Conservation (phyloP, 2,888 invertebrate genomes). For the Hedya salicella region DNA sequence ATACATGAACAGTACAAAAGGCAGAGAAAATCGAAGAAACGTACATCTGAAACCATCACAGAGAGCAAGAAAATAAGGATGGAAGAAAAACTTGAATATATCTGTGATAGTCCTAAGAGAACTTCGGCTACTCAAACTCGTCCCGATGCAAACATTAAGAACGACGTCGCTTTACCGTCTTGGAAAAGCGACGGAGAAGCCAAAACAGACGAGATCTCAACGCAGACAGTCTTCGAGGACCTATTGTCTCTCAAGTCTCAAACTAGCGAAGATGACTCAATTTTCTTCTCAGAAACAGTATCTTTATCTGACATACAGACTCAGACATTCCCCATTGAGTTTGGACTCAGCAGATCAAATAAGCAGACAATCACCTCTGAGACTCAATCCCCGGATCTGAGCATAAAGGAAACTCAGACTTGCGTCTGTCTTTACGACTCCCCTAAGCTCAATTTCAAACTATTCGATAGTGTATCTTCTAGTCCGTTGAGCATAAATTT, state of each 20-base stretch:
- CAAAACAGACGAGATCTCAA: conserved; percentile 72
- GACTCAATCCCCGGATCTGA: conserved; percentile 66
- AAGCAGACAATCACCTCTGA: conserved; percentile 70
- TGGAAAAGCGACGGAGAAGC: conserved; percentile 60
- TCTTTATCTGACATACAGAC: conserved; percentile 76
- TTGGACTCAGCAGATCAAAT: conserved; percentile 64
- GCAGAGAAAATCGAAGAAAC: conserved; percentile 58
- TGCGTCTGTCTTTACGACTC: conserved; percentile 69
- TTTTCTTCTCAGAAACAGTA: conserved; percentile 70
- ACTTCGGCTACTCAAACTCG: conserved; percentile 69
- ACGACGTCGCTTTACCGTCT: conserved; percentile 63
- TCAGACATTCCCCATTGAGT: conserved; percentile 73
- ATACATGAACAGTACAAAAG: conserved; percentile 70
- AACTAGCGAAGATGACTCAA: conserved; percentile 69
- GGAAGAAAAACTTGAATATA: conserved; percentile 51
- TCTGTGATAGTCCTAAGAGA: conserved; percentile 67
- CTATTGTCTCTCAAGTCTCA: conserved; percentile 67
- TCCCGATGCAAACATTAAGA: conserved; percentile 61
- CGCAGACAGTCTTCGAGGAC: conserved; percentile 74
- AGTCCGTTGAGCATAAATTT: conserved; percentile 60
- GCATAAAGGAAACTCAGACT: conserved; percentile 76
- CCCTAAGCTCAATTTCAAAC: conserved; percentile 57
- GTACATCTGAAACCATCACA: conserved; percentile 48
- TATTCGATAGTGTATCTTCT: conserved; percentile 64
- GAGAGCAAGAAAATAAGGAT: conserved; percentile 54